Percentiles rank a stretch among this genome's conserved stretches.
These are phyloP conservation scores for Aurelia aurita DNA, from an alignment of 30 jellyfish, hydroid and myxozoan genomes.

Conservation along the genomic window DNA sequence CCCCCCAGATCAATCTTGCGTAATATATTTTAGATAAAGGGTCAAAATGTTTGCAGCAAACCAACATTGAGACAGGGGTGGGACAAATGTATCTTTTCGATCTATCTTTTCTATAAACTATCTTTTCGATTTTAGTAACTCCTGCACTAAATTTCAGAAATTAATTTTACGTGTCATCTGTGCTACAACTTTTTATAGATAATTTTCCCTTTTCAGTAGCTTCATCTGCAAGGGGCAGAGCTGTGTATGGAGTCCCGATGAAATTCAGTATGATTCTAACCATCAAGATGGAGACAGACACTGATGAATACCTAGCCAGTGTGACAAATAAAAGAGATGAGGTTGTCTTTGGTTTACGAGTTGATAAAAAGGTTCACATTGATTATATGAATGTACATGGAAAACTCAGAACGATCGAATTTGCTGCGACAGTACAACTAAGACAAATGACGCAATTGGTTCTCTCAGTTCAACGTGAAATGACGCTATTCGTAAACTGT, in stretches of 20 bases:
- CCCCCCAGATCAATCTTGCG: no score
- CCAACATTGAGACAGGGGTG: no score
- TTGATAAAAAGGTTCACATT: slow-evolving; percentile 4
- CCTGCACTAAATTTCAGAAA: no score
- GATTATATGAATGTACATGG: slow-evolving; percentile 38
- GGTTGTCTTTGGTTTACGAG: slow-evolving; percentile 29
- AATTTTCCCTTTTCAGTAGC: background rate
- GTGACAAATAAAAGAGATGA: slow-evolving; percentile 20
- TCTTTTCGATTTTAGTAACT: no score
- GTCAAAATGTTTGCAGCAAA: no score
- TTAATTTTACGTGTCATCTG: no score
- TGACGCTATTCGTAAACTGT: slow-evolving; percentile 30
- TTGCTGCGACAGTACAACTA: background rate
- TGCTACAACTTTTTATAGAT: background rate
- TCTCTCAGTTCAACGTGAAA: slow-evolving; percentile 15
- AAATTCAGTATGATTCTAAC: slow-evolving; percentile 6
- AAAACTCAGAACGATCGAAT: slow-evolving; percentile 17
- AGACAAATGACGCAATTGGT: slow-evolving; percentile 7
- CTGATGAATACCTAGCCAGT: slow-evolving; percentile 30
- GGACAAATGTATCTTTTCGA: no score
- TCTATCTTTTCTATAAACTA: no score
- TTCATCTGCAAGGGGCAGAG: background rate
- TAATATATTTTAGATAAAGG: no score
- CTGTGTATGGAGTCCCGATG: background rate
- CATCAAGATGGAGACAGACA: slow-evolving; percentile 1